A percentile compares a stretch with the other conserved stretches of the same genome.
phyloP scores from a whole-genome alignment of 2,888 invertebrate genomes.

The Orgyia antiqua region DNA sequence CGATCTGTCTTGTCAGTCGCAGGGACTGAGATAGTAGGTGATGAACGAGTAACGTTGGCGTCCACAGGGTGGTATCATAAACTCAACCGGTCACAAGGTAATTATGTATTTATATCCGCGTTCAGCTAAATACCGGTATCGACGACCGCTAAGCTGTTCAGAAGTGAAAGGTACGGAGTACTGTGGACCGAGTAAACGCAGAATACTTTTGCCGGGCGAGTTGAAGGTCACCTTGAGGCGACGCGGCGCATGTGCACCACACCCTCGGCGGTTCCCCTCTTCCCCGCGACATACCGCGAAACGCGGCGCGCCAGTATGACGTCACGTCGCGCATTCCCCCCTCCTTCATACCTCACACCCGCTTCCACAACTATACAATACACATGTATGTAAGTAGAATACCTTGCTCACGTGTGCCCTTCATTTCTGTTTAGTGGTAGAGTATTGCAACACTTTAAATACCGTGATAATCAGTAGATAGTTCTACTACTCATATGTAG shows the following conservation, averaged over 20 bases:
- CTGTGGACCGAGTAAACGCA: conserved; percentile 42
- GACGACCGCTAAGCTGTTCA: conserved; percentile 35
- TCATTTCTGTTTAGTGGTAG: background rate
- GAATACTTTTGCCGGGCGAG: conserved; percentile 47
- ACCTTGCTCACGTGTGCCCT: conserved; percentile 34
- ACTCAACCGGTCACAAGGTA: conserved; percentile 52
- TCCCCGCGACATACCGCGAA: conserved; percentile 25
- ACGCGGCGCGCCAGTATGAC: conserved; percentile 37
- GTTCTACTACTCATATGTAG: no score
- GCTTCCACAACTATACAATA: conserved; percentile 14
- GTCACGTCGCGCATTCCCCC: conserved; percentile 40
- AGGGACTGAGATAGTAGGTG: conserved; percentile 68
- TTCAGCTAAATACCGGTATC: conserved; percentile 55
- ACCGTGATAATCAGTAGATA: no score
- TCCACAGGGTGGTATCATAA: conserved; percentile 73
- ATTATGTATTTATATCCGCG: conserved; percentile 51
- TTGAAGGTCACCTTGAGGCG: conserved; percentile 72
- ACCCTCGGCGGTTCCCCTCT: conserved; percentile 53
- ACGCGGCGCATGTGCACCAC: conserved; percentile 73
- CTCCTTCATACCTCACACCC: conserved; percentile 17
- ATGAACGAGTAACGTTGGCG: conserved; percentile 72
- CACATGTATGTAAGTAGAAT: conserved; percentile 8
- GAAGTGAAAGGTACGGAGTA: conserved; percentile 64
- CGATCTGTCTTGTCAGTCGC: conserved; percentile 67
- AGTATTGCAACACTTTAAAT: no score